A percentile compares a stretch with the other conserved stretches of the same genome.
These are phyloP conservation scores for Pedicia rivosa DNA, from an alignment of 2,888 invertebrate species.

Conservation along the genomic window DNA sequence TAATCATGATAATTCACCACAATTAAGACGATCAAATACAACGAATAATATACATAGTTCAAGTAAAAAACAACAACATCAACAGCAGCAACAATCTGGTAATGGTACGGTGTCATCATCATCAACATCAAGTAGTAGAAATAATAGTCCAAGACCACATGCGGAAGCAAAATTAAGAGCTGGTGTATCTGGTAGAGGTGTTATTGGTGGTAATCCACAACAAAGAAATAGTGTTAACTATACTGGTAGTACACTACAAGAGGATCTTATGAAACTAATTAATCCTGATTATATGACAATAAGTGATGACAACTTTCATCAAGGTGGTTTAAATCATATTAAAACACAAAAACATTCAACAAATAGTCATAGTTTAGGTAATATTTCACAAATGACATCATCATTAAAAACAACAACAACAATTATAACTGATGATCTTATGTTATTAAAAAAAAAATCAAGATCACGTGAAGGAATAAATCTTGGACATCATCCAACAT, in stretches of 20 bases:
- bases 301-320: conserved; percentile 19
- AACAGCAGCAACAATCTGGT: conserved; percentile 31
- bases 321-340: conserved; percentile 10
- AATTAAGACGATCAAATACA: conserved; percentile 13
- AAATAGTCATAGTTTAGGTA: conserved; percentile 15
- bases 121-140: conserved; percentile 35
- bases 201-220: conserved; percentile 26
- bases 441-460: conserved; percentile 15
- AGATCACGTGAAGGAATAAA: conserved; percentile 18
- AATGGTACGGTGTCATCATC: conserved; percentile 24
- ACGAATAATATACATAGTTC: conserved; percentile 17
- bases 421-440: conserved; percentile 12
- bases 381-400: conserved; percentile 15
- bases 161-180: conserved; percentile 41
- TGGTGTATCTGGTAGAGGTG: conserved; percentile 33
- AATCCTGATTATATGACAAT: conserved; percentile 51
- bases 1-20: conserved; percentile 11
- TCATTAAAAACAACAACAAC: conserved; percentile 11
- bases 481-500: conserved; percentile 18
- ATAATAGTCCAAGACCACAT: conserved; percentile 42
- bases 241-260: conserved; percentile 46
- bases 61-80: conserved; percentile 22
- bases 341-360: conserved; percentile 13
- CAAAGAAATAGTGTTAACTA: conserved; percentile 18
- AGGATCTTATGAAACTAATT: conserved; percentile 74